Conservation (phyloP, 2,888 invertebrate genomes). For the Metopia argyrocephala region DNA sequence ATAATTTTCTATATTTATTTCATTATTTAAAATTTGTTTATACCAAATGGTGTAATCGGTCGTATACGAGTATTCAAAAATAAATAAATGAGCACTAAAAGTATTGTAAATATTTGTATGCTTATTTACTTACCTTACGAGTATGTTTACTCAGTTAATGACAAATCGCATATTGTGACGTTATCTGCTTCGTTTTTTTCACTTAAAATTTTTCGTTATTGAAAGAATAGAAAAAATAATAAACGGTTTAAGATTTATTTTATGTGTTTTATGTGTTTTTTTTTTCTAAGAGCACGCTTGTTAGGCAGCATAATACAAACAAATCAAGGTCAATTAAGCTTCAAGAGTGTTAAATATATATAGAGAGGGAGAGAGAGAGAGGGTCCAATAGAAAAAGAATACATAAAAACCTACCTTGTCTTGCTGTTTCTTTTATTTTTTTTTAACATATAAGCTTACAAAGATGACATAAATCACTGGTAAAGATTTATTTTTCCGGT, state of each 20-base stretch:
- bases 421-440: too few species aligned
- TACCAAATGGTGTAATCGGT: too few species aligned
- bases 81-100: too few species aligned
- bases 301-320: not conserved
- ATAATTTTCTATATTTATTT: not conserved
- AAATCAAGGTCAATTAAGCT: slow-evolving; percentile 31
- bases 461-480: not conserved
- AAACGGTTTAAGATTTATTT: too few species aligned
- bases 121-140: not conserved
- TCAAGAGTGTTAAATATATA: not conserved
- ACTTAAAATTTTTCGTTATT: too few species aligned
- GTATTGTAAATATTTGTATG: too few species aligned
- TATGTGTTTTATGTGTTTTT: too few species aligned
- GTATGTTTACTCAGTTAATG: not conserved
- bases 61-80: too few species aligned
- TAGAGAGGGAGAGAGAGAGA: not conserved
- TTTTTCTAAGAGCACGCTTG: not conserved
- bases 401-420: too few species aligned
- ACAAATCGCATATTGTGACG: not conserved
- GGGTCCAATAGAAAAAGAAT: not conserved
- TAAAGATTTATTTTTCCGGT: not conserved
- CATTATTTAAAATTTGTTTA: not conserved
- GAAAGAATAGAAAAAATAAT: too few species aligned
- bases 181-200: not conserved
- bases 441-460: too few species aligned